A percentile compares a stretch with the other conserved stretches of the same genome.
Evolutionary conservation across 2,888 invertebrate genomes (phyloP).

Genomic region (Argyresthia albistria): DNA sequence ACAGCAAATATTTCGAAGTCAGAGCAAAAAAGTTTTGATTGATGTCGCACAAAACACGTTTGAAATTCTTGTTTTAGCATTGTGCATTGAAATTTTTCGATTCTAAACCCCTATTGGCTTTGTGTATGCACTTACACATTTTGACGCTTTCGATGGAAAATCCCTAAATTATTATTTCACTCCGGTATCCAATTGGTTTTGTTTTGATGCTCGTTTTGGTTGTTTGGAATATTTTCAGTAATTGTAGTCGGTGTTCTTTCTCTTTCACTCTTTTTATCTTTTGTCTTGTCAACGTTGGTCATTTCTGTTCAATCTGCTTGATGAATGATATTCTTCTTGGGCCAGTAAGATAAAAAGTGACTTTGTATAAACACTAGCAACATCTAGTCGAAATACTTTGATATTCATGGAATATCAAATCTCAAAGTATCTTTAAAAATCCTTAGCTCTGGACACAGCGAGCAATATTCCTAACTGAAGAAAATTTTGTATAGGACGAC

Average conservation of each 20-base stretch:
- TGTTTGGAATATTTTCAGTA: constrained; percentile 28
- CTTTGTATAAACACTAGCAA: too few species aligned
- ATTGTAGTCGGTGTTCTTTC: constrained; percentile 69
- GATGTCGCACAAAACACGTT: constrained; percentile 47
- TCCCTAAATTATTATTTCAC: constrained; percentile 14
- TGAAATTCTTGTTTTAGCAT: constrained; percentile 13
- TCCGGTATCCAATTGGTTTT: constrained; percentile 17
- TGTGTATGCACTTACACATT: constrained; percentile 47
- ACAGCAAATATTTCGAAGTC: not conserved
- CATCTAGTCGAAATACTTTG: too few species aligned
- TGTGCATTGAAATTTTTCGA: constrained; percentile 24
- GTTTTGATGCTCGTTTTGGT: constrained; percentile 33
- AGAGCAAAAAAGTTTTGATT: constrained; percentile 15
- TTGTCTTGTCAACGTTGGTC: constrained; percentile 32
- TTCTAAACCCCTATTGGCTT: constrained; percentile 49
- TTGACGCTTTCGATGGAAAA: constrained; percentile 43
- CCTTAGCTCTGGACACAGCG: too few species aligned
- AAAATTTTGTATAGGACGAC: too few species aligned
- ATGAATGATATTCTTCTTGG: too few species aligned
- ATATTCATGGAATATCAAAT: too few species aligned
- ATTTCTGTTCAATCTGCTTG: constrained; percentile 7
- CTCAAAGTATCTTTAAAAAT: too few species aligned
- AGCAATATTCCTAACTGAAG: too few species aligned
- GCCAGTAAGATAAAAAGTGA: too few species aligned
- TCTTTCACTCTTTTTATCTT: constrained; percentile 54